Evolutionary conservation across 2,113 vertebrate species (phyloP), one percentile per base, ranked within the genome.

Genomic region (Condylura cristata): DNA sequence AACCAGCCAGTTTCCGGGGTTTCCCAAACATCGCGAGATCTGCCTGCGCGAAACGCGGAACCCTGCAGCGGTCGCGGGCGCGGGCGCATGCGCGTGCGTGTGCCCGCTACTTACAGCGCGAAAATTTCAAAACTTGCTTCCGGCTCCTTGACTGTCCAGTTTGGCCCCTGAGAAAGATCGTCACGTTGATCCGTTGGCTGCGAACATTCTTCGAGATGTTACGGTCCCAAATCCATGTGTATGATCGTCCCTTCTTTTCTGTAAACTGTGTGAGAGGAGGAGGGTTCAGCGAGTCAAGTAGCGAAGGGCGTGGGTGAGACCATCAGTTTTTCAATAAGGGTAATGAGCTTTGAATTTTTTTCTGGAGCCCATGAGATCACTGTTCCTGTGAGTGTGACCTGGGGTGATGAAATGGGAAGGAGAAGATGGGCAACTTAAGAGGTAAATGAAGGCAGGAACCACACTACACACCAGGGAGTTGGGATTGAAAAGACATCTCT

Each of bases 11-110:
- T 20, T 20, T 20, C 7, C 0, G 1, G 34, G 16, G 6, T 12
- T 65, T 28, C 28, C 20, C 44, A 90, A 86, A 37, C 76, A 32
- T 10, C 96, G 96, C 96, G 96, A 97, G 81, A 94, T 28, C 28
- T 79, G 61, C 34, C 8, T 11, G 37, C 26, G 34, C 6, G 56
- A 12, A 53, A 2, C 6, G 48, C 8, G 16, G 10, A 6, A 46
- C 41, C 5, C 2, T 14, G 22, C 0, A 1, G 16, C 4, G 11
- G 48, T 13, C n/a, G n/a, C n/a, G 8, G n/a, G n/a, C n/a, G n/a
- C n/a, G n/a, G n/a, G 13, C 1, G 51, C 66, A 0, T 89, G 92
- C 95, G 94, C 92, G 44, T 92, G 96, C 95, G 92, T 44, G 0
- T 26, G 24, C 2, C 34, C 28, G 24, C 30, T 65, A 9, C 2